Percentiles rank a stretch among this genome's conserved stretches.
phyloP scores from a whole-genome alignment of 1,140 invertebrate genomes.

The Oryctes rhinoceros region DNA sequence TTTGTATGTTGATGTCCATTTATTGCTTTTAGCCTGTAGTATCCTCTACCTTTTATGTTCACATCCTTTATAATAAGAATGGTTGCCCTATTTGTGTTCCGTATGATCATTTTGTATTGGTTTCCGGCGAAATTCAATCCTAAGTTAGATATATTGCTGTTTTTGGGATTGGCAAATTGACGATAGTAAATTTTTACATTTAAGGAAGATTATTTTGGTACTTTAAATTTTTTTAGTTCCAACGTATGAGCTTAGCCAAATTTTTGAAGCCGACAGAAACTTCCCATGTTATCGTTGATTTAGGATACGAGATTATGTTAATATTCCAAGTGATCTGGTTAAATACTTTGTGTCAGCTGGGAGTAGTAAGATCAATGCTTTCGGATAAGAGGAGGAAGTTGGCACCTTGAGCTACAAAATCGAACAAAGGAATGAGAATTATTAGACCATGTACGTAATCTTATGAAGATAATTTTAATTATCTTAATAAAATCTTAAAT shows the following conservation, averaged over 20 bases:
- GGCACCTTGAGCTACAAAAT: not conserved
- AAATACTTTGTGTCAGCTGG: not conserved
- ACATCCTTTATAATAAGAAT: not conserved
- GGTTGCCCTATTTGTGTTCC: not conserved
- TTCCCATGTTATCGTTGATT: not conserved
- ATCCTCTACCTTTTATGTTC: not conserved
- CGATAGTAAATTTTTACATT: too few relatives aligned
- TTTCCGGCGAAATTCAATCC: not conserved
- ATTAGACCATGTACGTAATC: too few relatives aligned
- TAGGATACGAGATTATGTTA: not conserved
- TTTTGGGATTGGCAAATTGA: not conserved
- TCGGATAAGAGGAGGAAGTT: not conserved
- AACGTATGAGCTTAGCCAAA: too few relatives aligned
- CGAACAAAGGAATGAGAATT: not conserved
- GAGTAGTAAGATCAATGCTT: not conserved
- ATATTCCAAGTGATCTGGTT: not conserved
- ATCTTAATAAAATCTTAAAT: too few relatives aligned
- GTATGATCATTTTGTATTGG: not conserved
- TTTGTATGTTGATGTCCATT: not conserved
- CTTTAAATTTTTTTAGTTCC: not conserved
- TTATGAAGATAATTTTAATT: too few relatives aligned
- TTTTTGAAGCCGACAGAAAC: not conserved
- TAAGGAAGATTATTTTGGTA: not conserved
- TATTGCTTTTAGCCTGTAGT: not conserved
- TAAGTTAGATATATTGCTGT: not conserved